These are phyloP conservation scores for Temnothorax ravouxi DNA, from an alignment of 2,888 invertebrate genomes.

Conservation along the genomic window DNA sequence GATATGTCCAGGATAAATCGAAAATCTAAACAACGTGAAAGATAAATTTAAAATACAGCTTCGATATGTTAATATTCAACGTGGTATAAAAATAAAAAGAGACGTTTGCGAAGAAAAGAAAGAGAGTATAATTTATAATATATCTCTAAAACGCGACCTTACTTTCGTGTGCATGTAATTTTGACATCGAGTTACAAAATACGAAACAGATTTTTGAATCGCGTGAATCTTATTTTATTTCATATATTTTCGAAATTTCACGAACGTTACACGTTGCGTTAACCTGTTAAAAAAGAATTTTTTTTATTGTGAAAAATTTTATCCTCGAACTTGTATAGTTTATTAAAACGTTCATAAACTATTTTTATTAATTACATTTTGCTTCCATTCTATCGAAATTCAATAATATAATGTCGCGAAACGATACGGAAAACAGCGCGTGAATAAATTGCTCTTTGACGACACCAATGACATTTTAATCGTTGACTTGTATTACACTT, in stretches of 20 bases:
- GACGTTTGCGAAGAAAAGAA: not conserved
- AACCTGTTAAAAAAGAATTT: not conserved
- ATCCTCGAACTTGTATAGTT: not conserved
- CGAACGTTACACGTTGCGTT: not conserved
- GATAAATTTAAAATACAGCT: not conserved
- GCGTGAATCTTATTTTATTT: not conserved
- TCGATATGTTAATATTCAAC: not conserved
- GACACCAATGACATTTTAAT: conserved; percentile 67
- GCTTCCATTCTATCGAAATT: conserved; percentile 6
- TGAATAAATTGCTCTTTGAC: conserved; percentile 56
- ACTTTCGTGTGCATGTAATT: not conserved
- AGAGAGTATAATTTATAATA: not conserved
- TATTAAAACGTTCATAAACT: not conserved
- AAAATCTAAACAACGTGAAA: not conserved
- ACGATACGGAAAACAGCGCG: conserved; percentile 49
- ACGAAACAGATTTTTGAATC: not conserved
- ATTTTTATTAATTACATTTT: not conserved
- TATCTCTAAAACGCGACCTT: not conserved
- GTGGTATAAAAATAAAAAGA: not conserved
- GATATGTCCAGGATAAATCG: not conserved
- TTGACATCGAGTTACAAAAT: not conserved
- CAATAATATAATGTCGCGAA: not conserved
- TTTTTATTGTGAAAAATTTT: not conserved
- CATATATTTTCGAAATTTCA: not conserved
- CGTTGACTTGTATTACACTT: conserved; percentile 44